Evolutionary conservation across 1,140 invertebrate genomes (phyloP).

Genomic region (Laupala kohalensis): DNA sequence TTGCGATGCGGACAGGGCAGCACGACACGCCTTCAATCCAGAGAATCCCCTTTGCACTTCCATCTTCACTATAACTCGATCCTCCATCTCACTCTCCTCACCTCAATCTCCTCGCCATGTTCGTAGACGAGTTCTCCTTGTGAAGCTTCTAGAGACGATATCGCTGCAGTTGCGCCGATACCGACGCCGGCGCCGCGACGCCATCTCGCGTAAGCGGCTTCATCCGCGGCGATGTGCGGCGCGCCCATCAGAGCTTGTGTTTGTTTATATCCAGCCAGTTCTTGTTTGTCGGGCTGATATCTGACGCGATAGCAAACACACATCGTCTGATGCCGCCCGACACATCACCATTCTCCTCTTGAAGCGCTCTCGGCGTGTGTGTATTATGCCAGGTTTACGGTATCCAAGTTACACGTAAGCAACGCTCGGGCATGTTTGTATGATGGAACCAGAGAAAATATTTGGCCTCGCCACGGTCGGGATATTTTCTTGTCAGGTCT

Average conservation of each 20-base stretch:
- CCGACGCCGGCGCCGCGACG: too few relatives aligned
- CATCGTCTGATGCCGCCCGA: background rate
- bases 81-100: background rate
- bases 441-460: background rate
- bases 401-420: background rate
- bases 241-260: background rate
- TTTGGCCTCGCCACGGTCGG: too few relatives aligned
- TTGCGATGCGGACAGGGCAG: too few relatives aligned
- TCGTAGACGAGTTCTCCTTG: background rate
- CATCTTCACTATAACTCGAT: background rate
- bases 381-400: background rate
- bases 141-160: background rate
- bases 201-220: background rate
- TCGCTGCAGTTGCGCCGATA: background rate
- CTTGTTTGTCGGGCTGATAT: background rate
- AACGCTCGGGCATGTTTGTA: background rate
- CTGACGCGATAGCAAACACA: background rate
- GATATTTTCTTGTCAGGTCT: too few relatives aligned
- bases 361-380: background rate
- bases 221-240: background rate
- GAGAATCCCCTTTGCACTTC: too few relatives aligned
- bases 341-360: background rate
- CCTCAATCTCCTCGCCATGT: background rate
- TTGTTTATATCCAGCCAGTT: background rate
- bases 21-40: too few relatives aligned